phyloP scores from a whole-genome alignment of 2,113 vertebrate genomes.

The Melanocharis versteri region DNA sequence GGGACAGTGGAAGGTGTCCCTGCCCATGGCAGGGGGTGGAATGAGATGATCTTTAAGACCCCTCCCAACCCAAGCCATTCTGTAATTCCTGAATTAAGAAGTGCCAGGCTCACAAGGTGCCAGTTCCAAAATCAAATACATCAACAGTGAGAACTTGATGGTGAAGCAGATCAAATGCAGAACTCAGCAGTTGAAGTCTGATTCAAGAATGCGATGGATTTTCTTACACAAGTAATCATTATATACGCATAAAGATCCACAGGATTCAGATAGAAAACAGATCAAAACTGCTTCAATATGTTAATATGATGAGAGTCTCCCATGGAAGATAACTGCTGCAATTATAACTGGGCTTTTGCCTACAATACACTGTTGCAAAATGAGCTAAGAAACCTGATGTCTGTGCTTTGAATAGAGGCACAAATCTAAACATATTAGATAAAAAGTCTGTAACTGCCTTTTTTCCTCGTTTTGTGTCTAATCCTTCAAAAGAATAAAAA shows the following conservation, averaged over 20 bases:
- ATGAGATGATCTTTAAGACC: accelerated
- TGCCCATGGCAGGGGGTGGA: background rate
- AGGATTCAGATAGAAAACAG: background rate
- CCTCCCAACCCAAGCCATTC: background rate
- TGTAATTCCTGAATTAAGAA: background rate
- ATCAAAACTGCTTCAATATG: background rate
- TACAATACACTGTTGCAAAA: background rate
- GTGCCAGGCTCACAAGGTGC: background rate
- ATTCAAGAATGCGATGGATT: background rate
- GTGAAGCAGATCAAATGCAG: background rate
- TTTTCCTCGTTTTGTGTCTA: background rate
- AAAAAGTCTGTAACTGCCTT: background rate
- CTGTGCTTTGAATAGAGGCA: background rate
- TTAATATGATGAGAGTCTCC: background rate
- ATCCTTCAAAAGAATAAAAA: background rate
- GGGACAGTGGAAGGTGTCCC: background rate
- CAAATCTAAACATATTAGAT: background rate
- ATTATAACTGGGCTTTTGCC: background rate
- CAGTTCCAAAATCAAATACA: background rate
- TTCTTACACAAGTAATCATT: background rate
- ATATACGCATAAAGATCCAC: background rate
- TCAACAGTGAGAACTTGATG: background rate
- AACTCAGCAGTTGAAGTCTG: background rate
- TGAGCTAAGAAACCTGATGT: background rate
- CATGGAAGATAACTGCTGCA: background rate